phyloP scores from a whole-genome alignment of 1,140 invertebrate species.

The Drosophila varians region DNA sequence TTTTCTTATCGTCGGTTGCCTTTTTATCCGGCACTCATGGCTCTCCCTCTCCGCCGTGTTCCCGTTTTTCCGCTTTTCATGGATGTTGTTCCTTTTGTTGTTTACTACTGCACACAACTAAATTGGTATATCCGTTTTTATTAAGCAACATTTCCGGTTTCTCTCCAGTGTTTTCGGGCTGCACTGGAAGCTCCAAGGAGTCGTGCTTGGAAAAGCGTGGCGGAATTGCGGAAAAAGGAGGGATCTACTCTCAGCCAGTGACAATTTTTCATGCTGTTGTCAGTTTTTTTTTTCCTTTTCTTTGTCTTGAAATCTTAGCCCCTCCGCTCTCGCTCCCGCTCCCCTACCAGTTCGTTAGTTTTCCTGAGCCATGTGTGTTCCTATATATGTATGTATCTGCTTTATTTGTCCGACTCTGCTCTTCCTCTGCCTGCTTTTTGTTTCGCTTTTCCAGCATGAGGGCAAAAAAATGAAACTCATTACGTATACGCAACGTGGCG shows the following conservation, averaged over 20 bases:
- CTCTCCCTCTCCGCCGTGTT: slow-evolving; percentile 39
- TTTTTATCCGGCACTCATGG: slow-evolving; percentile 71
- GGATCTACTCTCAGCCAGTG: slow-evolving; percentile 66
- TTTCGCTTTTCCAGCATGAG: slow-evolving; percentile 1
- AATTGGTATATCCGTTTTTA: slow-evolving; percentile 82
- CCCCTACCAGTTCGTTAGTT: slow-evolving; percentile 66
- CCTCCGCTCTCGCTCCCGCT: slow-evolving; percentile 9
- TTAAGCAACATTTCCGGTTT: slow-evolving; percentile 81
- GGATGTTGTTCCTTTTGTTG: slow-evolving; percentile 21
- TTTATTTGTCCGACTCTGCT: slow-evolving; percentile 39
- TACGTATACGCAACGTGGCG: slow-evolving; percentile 73
- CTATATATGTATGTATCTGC: slow-evolving; percentile 41
- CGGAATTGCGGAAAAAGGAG: background rate
- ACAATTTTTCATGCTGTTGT: slow-evolving; percentile 82
- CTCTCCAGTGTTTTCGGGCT: slow-evolving; percentile 68
- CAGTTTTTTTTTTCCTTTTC: slow-evolving; percentile 60
- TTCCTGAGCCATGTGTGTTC: slow-evolving; percentile 37
- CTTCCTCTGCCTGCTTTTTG: slow-evolving; percentile 2
- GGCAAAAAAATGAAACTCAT: slow-evolving; percentile 58
- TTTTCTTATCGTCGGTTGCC: slow-evolving; percentile 40
- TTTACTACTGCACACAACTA: slow-evolving; percentile 73
- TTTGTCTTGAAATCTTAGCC: slow-evolving; percentile 32
- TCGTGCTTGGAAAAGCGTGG: background rate
- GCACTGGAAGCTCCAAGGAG: slow-evolving; percentile 37
- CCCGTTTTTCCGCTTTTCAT: slow-evolving; percentile 18